Evolutionary conservation across 1,140 invertebrate species (phyloP).

Genomic region (Gonatopus flavifemur): DNA sequence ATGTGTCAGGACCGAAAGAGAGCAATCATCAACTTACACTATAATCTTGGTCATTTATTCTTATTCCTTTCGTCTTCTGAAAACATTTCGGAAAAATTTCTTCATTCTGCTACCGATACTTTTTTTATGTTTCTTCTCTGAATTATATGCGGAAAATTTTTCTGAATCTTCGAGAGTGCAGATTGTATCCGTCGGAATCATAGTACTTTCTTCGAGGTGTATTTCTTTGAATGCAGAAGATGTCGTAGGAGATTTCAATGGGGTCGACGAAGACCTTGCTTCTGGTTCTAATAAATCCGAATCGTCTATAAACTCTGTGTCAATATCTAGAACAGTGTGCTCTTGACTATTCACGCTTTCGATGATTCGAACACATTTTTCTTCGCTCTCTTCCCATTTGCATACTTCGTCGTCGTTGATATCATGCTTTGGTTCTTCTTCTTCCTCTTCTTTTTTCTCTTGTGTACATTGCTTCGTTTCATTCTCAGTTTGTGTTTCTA

Average conservation of each 20-base stretch:
- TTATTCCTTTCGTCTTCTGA: constrained; percentile 30
- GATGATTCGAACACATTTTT: constrained; percentile 31
- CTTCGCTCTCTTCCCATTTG: constrained; percentile 37
- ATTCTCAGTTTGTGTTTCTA: constrained; percentile 16
- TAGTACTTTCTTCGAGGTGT: constrained; percentile 10
- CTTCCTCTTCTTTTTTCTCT: too few relatives aligned
- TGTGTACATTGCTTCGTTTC: neutral
- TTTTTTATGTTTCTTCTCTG: constrained; percentile 19
- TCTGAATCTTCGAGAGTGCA: constrained; percentile 5
- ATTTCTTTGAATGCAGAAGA: constrained; percentile 7
- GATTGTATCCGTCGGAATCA: neutral
- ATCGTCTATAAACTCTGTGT: too few relatives aligned
- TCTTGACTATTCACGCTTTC: constrained; percentile 8
- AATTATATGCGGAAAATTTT: neutral
- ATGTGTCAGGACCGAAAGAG: too few relatives aligned
- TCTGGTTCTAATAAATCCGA: too few relatives aligned
- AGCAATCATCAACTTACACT: too few relatives aligned
- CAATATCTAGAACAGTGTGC: too few relatives aligned
- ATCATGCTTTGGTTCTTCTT: too few relatives aligned
- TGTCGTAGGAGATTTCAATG: neutral
- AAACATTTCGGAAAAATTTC: constrained; percentile 25
- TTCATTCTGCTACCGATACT: constrained; percentile 21
- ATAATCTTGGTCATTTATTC: too few relatives aligned
- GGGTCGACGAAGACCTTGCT: constrained; percentile 1
- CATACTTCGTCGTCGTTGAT: too few relatives aligned